Evolutionary conservation across 2,888 invertebrate species (phyloP).

Genomic region (Xanthorhoe designata): DNA sequence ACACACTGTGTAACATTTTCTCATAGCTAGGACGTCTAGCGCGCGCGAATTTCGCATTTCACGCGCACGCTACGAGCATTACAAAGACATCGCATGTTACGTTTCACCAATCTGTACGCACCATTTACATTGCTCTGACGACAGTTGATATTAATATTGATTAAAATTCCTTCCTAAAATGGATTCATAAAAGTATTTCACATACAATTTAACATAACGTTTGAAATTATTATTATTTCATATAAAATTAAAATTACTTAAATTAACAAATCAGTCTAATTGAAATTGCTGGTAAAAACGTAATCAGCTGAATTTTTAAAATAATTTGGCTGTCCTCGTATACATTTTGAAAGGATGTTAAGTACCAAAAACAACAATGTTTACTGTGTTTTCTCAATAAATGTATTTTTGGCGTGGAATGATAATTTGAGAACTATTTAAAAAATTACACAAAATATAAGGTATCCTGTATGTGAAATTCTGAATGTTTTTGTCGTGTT

Average conservation of each 20-base stretch:
- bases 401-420: constrained; percentile 38
- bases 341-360: constrained; percentile 8
- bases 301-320: constrained; percentile 3
- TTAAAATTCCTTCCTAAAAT: neutral
- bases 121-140: neutral
- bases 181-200: constrained; percentile 1
- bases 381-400: constrained; percentile 17
- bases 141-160: neutral
- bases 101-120: no score
- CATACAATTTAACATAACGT: neutral
- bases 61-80: no score
- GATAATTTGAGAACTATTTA: constrained; percentile 36
- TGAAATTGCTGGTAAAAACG: constrained; percentile 45
- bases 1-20: no score
- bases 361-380: constrained; percentile 33
- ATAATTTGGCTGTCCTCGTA: constrained; percentile 14
- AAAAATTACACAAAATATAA: constrained; percentile 18
- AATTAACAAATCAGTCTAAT: constrained; percentile 77
- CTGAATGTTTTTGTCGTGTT: constrained; percentile 31
- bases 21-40: no score
- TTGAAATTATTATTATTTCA: constrained; percentile 2
- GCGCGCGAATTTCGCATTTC: no score
- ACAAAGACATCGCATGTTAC: no score
- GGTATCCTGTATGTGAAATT: constrained; percentile 21
- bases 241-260: constrained; percentile 56